Base-by-base conservation (phyloP, 2,888 invertebrate species). In the Synergus gifuensis region DNA sequence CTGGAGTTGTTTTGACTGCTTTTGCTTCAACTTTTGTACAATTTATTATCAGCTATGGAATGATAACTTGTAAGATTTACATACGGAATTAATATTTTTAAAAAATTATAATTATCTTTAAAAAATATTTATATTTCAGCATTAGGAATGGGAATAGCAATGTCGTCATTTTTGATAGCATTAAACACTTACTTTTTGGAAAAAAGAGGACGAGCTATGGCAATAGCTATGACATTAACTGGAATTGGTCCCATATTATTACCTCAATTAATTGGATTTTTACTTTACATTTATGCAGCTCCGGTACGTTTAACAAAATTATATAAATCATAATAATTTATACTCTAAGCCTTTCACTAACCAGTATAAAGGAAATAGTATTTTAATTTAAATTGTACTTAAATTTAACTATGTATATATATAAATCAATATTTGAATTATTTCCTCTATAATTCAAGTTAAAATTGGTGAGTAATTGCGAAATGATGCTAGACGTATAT, bases 161-260 rank as follows among this genome's bases (percentile, higher is more conserved):
- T 94, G 94, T 93, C 94, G 46, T 93, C 95, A 3, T 95, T 94
- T 87, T 93, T 94, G 22, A 91, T 95, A 86, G 95, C 95, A 40
- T 91, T 95, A 73, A 95, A 95, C 90, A 94, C 95, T 5, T 96
- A 94, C 89, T 96, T 96, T 87, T 93, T 93, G 84, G 93, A 94
- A 83, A 94, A 94, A 87, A 93, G 95, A 86, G 94, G 94, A 58
- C 93, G 94, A 88, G 96, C 95, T 0, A 93, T 95, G 42, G 95
- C 95, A 0, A 91, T 94, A 7, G 94, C 94, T 49, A 94, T 95
- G 94, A 95, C 95, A 1, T 90, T 95, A 3, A 94, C 95, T 18
- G 96, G 95, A 1, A 87, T 96, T 3, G 96, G 96, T 0, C 94
- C 95, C n/a, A 95, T 96, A 82, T 87, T 94, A 76, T 94, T 95